These are phyloP conservation scores for Drosophila emarginata DNA, from an alignment of 2,888 invertebrate genomes.

Conservation along the genomic window DNA sequence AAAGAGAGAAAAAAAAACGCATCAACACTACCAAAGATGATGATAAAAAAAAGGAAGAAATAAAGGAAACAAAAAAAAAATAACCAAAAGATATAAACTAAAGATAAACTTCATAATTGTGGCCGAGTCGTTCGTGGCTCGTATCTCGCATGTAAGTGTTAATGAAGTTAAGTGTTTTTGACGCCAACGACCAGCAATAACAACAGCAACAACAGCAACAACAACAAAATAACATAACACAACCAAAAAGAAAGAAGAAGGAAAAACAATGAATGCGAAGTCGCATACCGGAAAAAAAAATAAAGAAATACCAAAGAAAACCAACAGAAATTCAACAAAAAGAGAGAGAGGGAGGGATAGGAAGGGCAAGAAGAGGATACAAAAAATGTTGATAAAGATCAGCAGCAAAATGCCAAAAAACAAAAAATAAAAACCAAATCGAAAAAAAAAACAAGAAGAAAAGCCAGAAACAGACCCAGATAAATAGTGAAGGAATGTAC, in stretches of 20 bases:
- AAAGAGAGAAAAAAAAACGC: conserved; percentile 26
- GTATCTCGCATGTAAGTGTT: conserved; percentile 74
- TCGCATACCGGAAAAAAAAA: conserved; percentile 53
- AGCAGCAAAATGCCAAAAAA: conserved; percentile 58
- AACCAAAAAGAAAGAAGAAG: not conserved
- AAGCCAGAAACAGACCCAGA: not conserved
- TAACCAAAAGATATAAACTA: conserved; percentile 55
- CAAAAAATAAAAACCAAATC: not conserved
- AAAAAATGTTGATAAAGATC: conserved; percentile 68
- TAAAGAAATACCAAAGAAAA: conserved; percentile 15
- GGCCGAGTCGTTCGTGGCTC: conserved; percentile 42
- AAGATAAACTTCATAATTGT: conserved; percentile 73
- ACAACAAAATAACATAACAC: conserved; percentile 8
- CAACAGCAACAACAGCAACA: conserved; percentile 41
- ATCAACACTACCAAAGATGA: conserved; percentile 8
- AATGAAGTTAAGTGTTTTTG: conserved; percentile 75
- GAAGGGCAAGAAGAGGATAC: conserved; percentile 37
- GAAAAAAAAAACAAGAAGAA: conserved; percentile 3
- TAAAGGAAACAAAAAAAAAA: conserved; percentile 16
- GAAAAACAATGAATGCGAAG: conserved; percentile 63
- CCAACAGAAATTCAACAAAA: conserved; percentile 17
- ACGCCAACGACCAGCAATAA: conserved; percentile 54
- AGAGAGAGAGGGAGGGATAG: not conserved
- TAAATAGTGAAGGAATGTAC: not conserved
- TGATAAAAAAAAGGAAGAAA: conserved; percentile 4